A percentile compares a stretch with the other conserved stretches of the same genome.
Conservation (phyloP, 2,113 vertebrate species). For the Zingel zingel region DNA sequence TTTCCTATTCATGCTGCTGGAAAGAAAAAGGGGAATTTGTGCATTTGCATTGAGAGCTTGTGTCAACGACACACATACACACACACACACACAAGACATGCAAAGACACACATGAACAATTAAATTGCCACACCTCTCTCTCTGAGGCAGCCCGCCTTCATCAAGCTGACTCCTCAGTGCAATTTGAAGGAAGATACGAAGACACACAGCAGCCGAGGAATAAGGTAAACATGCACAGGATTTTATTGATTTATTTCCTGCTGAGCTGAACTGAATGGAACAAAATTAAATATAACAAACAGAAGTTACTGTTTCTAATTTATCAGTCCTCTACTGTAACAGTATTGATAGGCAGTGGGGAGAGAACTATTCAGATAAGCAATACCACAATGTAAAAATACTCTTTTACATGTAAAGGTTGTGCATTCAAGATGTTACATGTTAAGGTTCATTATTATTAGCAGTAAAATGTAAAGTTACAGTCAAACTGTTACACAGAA, state of each 20-base stretch:
- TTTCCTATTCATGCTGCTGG: slow-evolving; percentile 42
- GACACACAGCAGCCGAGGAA: slow-evolving; percentile 30
- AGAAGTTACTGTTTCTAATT: not conserved
- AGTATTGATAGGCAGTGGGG: not conserved
- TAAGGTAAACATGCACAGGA: slow-evolving; percentile 53
- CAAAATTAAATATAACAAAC: not conserved
- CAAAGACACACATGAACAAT: slow-evolving; percentile 24
- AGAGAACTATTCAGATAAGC: not conserved
- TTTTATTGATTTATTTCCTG: slow-evolving; percentile 5
- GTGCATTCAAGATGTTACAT: not conserved
- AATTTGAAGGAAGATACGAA: slow-evolving; percentile 14
- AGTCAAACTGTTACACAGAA: not conserved
- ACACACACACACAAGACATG: slow-evolving; percentile 36
- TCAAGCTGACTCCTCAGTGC: slow-evolving; percentile 33
- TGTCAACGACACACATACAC: slow-evolving; percentile 30
- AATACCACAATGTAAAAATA: not conserved
- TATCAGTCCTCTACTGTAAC: not conserved
- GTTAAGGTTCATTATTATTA: not conserved
- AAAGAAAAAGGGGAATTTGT: not conserved
- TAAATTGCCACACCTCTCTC: slow-evolving; percentile 32
- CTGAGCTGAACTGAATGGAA: not conserved
- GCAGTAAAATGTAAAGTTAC: not conserved
- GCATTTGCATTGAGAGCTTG: slow-evolving; percentile 44
- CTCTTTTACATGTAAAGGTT: not conserved
- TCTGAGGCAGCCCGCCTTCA: slow-evolving; percentile 7